phyloP scores from a whole-genome alignment of 2,113 vertebrate species.

The Picathartes gymnocephalus region DNA sequence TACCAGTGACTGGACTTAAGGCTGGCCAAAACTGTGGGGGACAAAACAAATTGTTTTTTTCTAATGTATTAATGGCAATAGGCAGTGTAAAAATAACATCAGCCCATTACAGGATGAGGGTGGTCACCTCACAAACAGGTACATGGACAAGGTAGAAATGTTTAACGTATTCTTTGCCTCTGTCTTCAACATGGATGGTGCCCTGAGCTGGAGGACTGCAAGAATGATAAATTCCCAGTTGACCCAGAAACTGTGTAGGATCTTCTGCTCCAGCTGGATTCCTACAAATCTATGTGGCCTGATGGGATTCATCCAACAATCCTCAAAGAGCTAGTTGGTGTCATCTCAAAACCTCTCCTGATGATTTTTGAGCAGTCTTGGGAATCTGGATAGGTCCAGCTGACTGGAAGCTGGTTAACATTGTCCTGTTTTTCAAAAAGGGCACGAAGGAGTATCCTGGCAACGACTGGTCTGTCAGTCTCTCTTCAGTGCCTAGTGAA shows the following conservation, averaged over 20 bases:
- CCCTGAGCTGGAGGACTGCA: neutral
- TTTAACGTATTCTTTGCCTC: neutral
- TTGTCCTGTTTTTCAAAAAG: neutral
- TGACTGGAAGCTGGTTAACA: neutral
- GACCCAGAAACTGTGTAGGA: neutral
- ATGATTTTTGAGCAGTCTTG: neutral
- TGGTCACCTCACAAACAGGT: neutral
- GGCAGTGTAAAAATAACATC: neutral
- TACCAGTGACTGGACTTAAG: neutral
- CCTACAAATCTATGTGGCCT: neutral
- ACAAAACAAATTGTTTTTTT: neutral
- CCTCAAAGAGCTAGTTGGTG: neutral
- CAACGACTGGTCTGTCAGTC: neutral
- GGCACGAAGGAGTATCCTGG: neutral
- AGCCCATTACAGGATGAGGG: neutral
- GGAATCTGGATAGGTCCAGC: neutral
- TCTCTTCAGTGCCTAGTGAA: neutral
- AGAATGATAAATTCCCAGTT: neutral
- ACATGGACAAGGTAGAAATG: neutral
- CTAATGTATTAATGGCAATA: neutral
- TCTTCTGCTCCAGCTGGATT: neutral
- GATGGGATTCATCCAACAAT: neutral
- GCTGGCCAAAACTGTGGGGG: neutral
- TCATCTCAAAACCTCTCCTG: neutral
- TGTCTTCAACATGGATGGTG: neutral